Evolutionary conservation across 2,888 invertebrate species (phyloP), one percentile per base, ranked within the genome.

Genomic region (Hirtodrosophila histrioides): DNA sequence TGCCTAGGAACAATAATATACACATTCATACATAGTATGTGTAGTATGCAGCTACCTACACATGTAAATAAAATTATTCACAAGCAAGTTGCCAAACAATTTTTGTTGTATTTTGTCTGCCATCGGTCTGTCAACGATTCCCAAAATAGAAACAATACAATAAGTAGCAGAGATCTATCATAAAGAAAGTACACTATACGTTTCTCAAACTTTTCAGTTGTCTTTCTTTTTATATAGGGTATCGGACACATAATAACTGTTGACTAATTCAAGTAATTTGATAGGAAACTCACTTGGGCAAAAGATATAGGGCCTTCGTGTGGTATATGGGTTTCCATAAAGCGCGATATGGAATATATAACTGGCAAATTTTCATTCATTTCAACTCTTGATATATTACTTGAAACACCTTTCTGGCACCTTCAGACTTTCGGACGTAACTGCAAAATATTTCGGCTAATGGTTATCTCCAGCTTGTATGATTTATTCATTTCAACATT

Each of bases 261-360:
- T 37, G 50, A 61, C 17, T 49, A 39, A 62, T 49, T 44, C 1
- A n/a, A 9, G 29, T 24, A 41, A 39, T 24, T 53, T 3, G 12
- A 63, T 55, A 56, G 27, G 7, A 29, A 44, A 83, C 88, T 80
- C 56, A 83, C 82, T 51, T 84, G 80, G n/a, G 41, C 33, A 12
- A 43, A 44, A 33, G 45, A 54, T 35, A 4, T 45, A 27, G 27
- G 3, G 37, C 61, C 60, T 10, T 74, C 44, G 31, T 40, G 48
- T 40, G 74, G 69, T 41, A 74, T 61, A 53, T 78, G 72, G 29
- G 72, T 69, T 67, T 89, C 90, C 81, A 89, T 57, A 63, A 75
- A 89, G 57, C 88, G 74, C 2, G 90, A 90, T 67, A 89, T 87
- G n/a, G 88, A 84, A 67, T 81, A 90, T 31, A 31, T 31, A 35